These are phyloP conservation scores for Oxytorus armatus DNA, from an alignment of 2,888 invertebrate species.

Conservation along the genomic window DNA sequence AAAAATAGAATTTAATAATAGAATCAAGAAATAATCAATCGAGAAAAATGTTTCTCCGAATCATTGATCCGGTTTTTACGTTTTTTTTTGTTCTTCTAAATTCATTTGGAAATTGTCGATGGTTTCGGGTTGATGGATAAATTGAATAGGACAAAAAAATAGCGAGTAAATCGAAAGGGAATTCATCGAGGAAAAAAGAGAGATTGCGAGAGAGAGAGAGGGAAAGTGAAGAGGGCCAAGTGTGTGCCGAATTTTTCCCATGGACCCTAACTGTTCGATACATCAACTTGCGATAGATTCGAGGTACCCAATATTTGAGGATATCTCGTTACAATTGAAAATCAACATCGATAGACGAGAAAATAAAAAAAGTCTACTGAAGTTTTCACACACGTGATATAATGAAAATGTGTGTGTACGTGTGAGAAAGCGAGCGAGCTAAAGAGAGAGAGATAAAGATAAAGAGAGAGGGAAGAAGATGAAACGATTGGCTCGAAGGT, in stretches of 20 bases:
- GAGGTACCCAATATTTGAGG: slow-evolving; percentile 80
- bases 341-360: slow-evolving; percentile 77
- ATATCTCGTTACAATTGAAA: slow-evolving; percentile 84
- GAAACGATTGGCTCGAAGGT: slow-evolving; percentile 64
- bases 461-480: slow-evolving; percentile 56
- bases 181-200: slow-evolving; percentile 34
- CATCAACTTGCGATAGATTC: slow-evolving; percentile 58
- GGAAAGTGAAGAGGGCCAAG: slow-evolving; percentile 44
- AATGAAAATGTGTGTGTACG: slow-evolving; percentile 15
- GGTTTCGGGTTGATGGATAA: slow-evolving; percentile 51
- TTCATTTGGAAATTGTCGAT: slow-evolving; percentile 11
- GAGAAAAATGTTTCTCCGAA: no score
- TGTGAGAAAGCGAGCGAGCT: slow-evolving; percentile 46
- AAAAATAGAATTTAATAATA: no score
- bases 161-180: slow-evolving; percentile 53
- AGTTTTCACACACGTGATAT: slow-evolving; percentile 34
- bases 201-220: slow-evolving; percentile 9
- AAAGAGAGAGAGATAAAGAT: slow-evolving; percentile 62
- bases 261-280: slow-evolving; percentile 80
- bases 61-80: not conserved
- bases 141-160: slow-evolving; percentile 38
- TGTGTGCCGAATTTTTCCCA: slow-evolving; percentile 76
- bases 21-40: no score
- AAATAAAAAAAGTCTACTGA: slow-evolving; percentile 55
- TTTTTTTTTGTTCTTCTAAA: slow-evolving; percentile 2